Evolutionary conservation across 2,888 invertebrate species (phyloP).

Genomic region (Podotricha telesiphe): DNA sequence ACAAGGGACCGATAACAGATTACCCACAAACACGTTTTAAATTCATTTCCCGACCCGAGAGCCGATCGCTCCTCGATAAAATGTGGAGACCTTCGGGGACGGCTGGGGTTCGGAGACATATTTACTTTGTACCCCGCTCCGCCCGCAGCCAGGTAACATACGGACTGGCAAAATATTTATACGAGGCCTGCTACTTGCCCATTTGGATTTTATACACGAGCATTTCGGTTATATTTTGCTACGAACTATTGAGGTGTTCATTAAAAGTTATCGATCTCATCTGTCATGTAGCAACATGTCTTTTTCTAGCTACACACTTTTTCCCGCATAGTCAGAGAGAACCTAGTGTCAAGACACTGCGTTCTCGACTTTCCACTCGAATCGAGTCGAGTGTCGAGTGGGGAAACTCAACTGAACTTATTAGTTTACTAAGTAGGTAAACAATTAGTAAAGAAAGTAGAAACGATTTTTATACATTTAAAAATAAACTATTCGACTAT

Average conservation of each 20-base stretch:
- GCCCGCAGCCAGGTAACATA: slow-evolving; percentile 79
- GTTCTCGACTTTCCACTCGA: too few relatives aligned
- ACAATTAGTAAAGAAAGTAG: too few relatives aligned
- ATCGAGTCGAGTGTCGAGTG: too few relatives aligned
- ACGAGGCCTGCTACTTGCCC: slow-evolving; percentile 73
- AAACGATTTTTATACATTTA: too few relatives aligned
- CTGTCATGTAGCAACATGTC: too few relatives aligned
- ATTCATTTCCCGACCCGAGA: slow-evolving; percentile 83
- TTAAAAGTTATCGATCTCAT: not conserved
- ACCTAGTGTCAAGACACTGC: too few relatives aligned
- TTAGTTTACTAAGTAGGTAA: too few relatives aligned
- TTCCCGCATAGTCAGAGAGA: too few relatives aligned
- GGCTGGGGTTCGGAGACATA: slow-evolving; percentile 79
- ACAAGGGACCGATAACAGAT: slow-evolving; percentile 84
- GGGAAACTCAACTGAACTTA: too few relatives aligned
- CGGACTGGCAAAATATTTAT: slow-evolving; percentile 82
- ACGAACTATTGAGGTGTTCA: not conserved
- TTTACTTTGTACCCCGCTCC: slow-evolving; percentile 80
- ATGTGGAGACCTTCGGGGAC: slow-evolving; percentile 68
- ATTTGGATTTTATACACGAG: slow-evolving; percentile 66
- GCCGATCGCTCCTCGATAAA: slow-evolving; percentile 83
- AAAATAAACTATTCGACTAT: too few relatives aligned
- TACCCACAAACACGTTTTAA: slow-evolving; percentile 84
- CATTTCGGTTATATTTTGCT: slow-evolving; percentile 8
- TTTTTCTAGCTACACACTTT: too few relatives aligned